A percentile compares a stretch with the other conserved stretches of the same genome.
These are phyloP conservation scores for Patella caerulea DNA, from an alignment of 2,888 invertebrate species.

Conservation along the genomic window DNA sequence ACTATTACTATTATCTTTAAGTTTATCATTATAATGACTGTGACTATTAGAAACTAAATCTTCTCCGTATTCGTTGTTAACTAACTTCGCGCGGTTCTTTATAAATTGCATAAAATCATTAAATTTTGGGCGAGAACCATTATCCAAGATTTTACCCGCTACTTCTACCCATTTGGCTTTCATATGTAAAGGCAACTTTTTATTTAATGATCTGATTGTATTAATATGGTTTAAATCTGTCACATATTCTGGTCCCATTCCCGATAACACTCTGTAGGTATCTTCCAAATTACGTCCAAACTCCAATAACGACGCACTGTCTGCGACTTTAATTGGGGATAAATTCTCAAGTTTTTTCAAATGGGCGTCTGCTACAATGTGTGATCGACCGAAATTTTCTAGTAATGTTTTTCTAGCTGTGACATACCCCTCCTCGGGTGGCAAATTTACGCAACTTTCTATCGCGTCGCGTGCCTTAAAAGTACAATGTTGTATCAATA, in stretches of 20 bases:
- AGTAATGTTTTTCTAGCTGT: not conserved
- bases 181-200: not conserved
- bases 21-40: not conserved
- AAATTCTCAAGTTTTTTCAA: not conserved
- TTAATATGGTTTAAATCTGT: not conserved
- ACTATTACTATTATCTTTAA: not conserved
- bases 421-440: not conserved
- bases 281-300: not conserved
- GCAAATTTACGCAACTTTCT: slow-evolving; percentile 5
- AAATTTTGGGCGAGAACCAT: not conserved
- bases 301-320: not conserved
- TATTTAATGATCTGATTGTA: not conserved
- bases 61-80: slow-evolving; percentile 3
- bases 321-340: not conserved
- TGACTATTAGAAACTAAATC: not conserved
- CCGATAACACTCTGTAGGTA: not conserved
- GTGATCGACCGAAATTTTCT: not conserved
- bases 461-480: not conserved
- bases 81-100: not conserved
- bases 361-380: not conserved
- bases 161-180: not conserved
- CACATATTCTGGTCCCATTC: not conserved
- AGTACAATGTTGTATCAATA: not conserved
- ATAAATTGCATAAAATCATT: not conserved
- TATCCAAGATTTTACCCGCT: not conserved